Evolutionary conservation across 1,140 invertebrate species (phyloP).

Genomic region (Sesamia nonagrioides): DNA sequence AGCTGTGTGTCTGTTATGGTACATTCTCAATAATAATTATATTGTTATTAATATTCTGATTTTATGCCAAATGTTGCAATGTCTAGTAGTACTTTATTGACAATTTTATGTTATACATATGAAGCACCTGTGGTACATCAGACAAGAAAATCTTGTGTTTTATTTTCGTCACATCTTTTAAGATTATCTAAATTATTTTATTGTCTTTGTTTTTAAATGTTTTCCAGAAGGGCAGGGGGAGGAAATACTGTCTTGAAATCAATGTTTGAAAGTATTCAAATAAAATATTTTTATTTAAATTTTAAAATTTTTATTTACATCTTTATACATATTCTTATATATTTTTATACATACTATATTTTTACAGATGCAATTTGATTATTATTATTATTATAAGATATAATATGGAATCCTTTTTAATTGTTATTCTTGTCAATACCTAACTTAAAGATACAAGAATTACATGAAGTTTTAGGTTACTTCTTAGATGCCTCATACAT

Average conservation of each 20-base stretch:
- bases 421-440: not conserved
- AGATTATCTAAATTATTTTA: not conserved
- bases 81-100: not conserved
- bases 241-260: not conserved
- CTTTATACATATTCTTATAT: not conserved
- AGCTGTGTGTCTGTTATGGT: not conserved
- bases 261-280: constrained; percentile 14
- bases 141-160: not conserved
- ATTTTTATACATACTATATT: not conserved
- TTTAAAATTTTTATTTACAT: constrained; percentile 25
- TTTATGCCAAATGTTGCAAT: not conserved
- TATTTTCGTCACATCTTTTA: not conserved
- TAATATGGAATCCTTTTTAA: not conserved
- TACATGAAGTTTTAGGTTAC: no score
- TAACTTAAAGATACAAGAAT: not conserved
- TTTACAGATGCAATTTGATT: not conserved
- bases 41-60: not conserved
- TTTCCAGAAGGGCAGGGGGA: not conserved
- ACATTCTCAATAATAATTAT: not conserved
- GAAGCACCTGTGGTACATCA: constrained; percentile 12
- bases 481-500: no score
- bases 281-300: constrained; percentile 33
- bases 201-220: not conserved
- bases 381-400: not conserved
- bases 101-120: not conserved